Percentiles rank a stretch among this genome's conserved stretches.
phyloP scores from a whole-genome alignment of 2,113 vertebrate genomes.

The Strigops habroptila region DNA sequence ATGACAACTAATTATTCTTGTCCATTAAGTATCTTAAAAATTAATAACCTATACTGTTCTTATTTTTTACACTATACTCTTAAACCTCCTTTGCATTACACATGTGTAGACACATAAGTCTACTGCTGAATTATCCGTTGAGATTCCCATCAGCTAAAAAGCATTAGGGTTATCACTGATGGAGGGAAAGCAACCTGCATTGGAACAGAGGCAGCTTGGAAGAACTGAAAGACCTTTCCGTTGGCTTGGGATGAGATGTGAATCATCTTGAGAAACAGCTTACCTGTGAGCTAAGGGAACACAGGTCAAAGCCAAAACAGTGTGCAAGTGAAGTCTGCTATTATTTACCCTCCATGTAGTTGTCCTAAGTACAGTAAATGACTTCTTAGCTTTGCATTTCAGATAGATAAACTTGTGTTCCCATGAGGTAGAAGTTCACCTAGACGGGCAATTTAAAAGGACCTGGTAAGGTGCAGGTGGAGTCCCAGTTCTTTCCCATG shows the following conservation, averaged over 20 bases:
- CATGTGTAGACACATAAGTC: background rate
- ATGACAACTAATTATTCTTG: background rate
- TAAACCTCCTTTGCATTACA: background rate
- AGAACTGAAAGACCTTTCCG: background rate
- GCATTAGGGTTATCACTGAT: background rate
- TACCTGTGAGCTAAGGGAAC: background rate
- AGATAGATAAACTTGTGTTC: background rate
- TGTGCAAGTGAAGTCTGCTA: background rate
- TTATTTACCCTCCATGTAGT: background rate
- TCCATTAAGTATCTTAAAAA: background rate
- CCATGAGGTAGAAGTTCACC: background rate
- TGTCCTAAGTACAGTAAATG: background rate
- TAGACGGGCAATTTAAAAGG: background rate
- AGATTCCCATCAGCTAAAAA: background rate
- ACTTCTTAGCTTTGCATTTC: background rate
- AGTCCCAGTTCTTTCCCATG: background rate
- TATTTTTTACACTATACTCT: background rate
- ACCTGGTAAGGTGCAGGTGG: background rate
- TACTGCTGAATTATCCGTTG: background rate
- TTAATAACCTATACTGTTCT: background rate
- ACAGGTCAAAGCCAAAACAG: background rate
- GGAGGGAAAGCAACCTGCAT: background rate
- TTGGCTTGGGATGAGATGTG: background rate
- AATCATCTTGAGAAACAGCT: background rate
- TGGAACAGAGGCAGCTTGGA: background rate